Evolutionary conservation across 37 sponge, comb jelly and placozoan genomes (phyloP).

Genomic region (Bolinopsis microptera): DNA sequence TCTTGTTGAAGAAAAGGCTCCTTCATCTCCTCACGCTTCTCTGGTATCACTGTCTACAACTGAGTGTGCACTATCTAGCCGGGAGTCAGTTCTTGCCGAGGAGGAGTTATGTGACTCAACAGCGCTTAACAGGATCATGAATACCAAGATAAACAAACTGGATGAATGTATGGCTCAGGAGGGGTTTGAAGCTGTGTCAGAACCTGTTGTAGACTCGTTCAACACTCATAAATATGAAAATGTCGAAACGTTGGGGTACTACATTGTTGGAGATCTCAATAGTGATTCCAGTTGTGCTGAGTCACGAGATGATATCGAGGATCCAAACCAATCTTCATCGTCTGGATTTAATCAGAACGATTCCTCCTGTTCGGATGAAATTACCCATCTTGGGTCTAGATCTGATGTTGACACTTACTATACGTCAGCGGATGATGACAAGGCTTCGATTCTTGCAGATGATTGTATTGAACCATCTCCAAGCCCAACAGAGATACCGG

Average conservation of each 20-base stretch:
- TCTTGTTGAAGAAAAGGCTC: neutral
- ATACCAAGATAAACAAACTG: neutral
- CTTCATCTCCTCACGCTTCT: neutral
- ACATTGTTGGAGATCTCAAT: neutral
- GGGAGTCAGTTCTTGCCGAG: neutral
- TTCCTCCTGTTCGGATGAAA: neutral
- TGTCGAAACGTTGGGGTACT: too few relatives aligned
- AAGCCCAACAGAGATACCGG: neutral
- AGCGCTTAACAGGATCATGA: too few relatives aligned
- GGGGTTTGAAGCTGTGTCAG: neutral
- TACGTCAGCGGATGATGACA: neutral
- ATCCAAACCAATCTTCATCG: too few relatives aligned
- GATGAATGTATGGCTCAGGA: neutral
- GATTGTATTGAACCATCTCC: neutral
- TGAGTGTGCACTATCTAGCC: neutral
- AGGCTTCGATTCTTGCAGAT: neutral
- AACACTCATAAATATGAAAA: neutral
- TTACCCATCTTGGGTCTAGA: neutral
- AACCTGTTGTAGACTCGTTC: too few relatives aligned
- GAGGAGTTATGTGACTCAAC: neutral
- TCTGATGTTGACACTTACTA: constrained; percentile 49
- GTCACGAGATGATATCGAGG: neutral
- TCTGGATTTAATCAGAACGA: too few relatives aligned
- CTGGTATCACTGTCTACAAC: neutral
- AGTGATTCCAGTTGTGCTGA: neutral